Percentiles rank a stretch among this genome's conserved stretches.
These are phyloP conservation scores for Rhinolophus ferrumequinum DNA, from an alignment of 2,113 vertebrate genomes.

Conservation along the genomic window DNA sequence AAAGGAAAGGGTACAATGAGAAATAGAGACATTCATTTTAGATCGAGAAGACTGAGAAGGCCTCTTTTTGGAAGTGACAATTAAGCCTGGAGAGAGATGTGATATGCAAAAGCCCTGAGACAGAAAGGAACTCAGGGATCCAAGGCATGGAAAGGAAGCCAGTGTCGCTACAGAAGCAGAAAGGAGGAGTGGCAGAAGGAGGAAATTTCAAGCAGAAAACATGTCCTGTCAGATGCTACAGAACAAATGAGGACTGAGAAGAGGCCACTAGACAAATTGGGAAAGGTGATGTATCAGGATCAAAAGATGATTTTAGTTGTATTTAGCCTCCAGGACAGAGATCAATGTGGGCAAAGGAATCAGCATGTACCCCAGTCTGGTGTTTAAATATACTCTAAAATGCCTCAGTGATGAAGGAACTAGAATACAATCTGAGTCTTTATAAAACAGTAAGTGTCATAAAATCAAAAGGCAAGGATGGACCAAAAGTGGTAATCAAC, in stretches of 20 bases:
- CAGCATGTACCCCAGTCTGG: background rate
- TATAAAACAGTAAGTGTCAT: background rate
- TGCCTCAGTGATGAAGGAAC: background rate
- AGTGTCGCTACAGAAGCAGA: background rate
- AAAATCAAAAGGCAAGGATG: background rate
- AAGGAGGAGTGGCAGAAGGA: background rate
- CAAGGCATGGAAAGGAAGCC: background rate
- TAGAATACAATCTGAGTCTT: background rate
- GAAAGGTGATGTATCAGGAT: background rate
- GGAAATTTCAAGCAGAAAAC: background rate
- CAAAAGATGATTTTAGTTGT: background rate
- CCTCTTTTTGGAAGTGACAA: background rate
- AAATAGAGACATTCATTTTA: background rate
- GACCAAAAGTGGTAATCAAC: background rate
- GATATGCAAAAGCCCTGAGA: background rate
- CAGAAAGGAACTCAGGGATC: background rate
- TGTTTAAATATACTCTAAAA: background rate
- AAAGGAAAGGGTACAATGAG: background rate
- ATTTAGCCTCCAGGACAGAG: background rate
- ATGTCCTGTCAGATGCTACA: background rate
- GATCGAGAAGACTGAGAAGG: background rate
- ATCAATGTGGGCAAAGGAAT: background rate
- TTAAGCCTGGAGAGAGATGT: background rate
- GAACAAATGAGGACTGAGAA: background rate
- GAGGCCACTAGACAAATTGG: background rate